phyloP scores from a whole-genome alignment of 2,113 vertebrate species.

The Oceanodroma tethys region DNA sequence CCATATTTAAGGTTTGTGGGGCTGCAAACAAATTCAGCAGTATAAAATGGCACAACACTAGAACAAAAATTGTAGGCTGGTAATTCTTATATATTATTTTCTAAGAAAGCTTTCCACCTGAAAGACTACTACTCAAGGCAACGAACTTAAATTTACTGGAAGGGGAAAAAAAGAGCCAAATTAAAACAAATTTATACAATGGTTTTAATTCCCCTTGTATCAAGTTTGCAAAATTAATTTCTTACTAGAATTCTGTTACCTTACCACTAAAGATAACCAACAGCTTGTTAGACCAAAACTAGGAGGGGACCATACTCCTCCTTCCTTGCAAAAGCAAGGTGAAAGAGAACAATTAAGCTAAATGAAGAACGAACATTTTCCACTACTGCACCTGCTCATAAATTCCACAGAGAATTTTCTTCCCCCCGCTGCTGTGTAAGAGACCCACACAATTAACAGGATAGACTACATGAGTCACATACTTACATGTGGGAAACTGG shows the following conservation, averaged over 20 bases:
- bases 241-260: not conserved
- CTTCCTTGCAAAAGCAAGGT: not conserved
- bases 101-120: not conserved
- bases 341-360: not conserved
- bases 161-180: not conserved
- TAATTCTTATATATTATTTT: not conserved
- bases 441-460: not conserved
- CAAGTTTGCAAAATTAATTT: not conserved
- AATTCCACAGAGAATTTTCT: not conserved
- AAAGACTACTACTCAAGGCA: not conserved
- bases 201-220: not conserved
- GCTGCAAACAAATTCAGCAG: slow-evolving; percentile 32
- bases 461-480: not conserved
- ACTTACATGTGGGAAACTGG: not conserved
- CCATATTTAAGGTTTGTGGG: not conserved
- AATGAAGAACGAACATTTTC: not conserved
- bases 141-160: not conserved
- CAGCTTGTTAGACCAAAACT: not conserved
- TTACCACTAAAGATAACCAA: not conserved
- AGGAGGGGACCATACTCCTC: not conserved
- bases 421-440: not conserved
- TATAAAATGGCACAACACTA: not conserved
- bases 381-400: not conserved
- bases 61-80: not conserved
- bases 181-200: not conserved